These are phyloP conservation scores for Ciconia boyciana DNA, from an alignment of 2,113 vertebrate species.

Conservation along the genomic window DNA sequence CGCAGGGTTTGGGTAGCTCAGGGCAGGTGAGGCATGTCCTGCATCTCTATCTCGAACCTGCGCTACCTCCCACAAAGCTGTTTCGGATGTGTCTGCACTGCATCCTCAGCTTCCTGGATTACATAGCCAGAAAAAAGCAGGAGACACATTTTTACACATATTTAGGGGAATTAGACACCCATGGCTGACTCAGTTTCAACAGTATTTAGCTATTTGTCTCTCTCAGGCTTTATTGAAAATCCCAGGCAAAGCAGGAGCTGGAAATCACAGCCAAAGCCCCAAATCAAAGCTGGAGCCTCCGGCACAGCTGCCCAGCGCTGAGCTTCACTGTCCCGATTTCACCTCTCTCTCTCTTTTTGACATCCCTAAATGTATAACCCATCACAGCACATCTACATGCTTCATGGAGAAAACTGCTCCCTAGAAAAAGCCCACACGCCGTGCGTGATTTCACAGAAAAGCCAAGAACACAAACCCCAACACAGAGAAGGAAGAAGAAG, in stretches of 20 bases:
- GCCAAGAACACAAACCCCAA: background rate
- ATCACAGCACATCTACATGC: background rate
- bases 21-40: background rate
- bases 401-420: background rate
- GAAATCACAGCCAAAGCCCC: background rate
- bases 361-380: background rate
- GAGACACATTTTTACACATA: background rate
- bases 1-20: background rate
- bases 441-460: background rate
- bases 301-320: background rate
- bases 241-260: background rate
- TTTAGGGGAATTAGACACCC: background rate
- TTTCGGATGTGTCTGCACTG: background rate
- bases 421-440: background rate
- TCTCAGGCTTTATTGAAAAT: background rate
- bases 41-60: background rate
- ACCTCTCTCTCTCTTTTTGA: background rate
- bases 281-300: background rate
- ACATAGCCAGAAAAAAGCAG: background rate
- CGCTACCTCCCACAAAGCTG: background rate
- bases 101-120: background rate
- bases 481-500: background rate
- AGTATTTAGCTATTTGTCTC: background rate
- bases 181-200: background rate
- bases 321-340: background rate